phyloP scores from a whole-genome alignment of 2,113 vertebrate genomes.

The Cairina moschata region DNA sequence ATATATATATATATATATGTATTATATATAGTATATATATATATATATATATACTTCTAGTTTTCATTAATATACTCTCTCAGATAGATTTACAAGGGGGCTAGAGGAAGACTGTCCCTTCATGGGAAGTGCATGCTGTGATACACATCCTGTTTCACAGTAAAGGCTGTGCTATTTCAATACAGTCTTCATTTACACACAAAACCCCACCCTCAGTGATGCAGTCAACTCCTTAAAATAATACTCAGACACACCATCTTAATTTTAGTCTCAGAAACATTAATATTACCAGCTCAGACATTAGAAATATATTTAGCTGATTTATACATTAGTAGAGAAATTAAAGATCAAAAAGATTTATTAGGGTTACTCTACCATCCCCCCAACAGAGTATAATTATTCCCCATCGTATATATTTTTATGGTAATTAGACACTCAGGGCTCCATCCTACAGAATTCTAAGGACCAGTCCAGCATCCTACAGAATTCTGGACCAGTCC shows the following conservation, averaged over 20 bases:
- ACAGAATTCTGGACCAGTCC: slow-evolving; percentile 12
- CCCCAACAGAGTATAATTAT: slow-evolving; percentile 57
- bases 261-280: slow-evolving; percentile 34
- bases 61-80: background rate
- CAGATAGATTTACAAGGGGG: background rate
- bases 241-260: slow-evolving; percentile 47
- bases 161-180: background rate
- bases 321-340: slow-evolving; percentile 69
- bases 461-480: slow-evolving; percentile 26
- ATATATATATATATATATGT: no score
- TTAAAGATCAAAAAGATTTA: slow-evolving; percentile 73
- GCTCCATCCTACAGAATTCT: slow-evolving; percentile 51
- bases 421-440: slow-evolving; percentile 61
- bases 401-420: slow-evolving; percentile 63
- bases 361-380: slow-evolving; percentile 57
- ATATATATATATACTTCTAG: background rate
- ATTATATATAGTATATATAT: no score
- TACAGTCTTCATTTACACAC: background rate
- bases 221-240: slow-evolving; percentile 27
- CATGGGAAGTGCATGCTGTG: background rate
- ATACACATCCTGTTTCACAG: background rate
- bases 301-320: slow-evolving; percentile 64
- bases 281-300: slow-evolving; percentile 38
- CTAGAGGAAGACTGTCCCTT: background rate
- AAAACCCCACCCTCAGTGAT: background rate